Percentiles rank a stretch among this genome's conserved stretches.
These are phyloP conservation scores for Limnephilus lunatus DNA, from an alignment of 2,888 invertebrate species.

Conservation along the genomic window DNA sequence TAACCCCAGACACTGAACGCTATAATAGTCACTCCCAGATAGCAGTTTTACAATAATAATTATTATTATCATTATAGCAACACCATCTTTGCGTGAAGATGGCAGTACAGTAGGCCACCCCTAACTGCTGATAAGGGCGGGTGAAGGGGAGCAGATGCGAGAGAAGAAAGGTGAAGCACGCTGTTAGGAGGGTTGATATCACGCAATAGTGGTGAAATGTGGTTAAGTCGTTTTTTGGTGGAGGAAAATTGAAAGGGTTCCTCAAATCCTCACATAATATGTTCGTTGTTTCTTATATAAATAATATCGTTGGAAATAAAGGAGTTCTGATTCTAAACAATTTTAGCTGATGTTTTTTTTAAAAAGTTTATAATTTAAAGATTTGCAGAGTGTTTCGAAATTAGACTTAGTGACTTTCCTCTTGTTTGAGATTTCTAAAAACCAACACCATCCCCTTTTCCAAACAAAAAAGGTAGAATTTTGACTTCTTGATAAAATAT, in stretches of 20 bases:
- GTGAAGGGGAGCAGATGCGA: not conserved
- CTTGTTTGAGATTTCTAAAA: too few relatives aligned
- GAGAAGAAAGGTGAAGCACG: not conserved
- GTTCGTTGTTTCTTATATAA: not conserved
- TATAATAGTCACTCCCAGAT: conserved; percentile 16
- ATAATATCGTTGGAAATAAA: not conserved
- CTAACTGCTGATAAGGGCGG: conserved; percentile 16
- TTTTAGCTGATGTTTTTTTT: too few relatives aligned
- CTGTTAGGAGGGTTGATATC: not conserved
- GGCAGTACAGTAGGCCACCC: not conserved
- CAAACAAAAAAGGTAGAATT: too few relatives aligned
- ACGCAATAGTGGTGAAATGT: conserved; percentile 17
- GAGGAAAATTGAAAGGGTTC: not conserved
- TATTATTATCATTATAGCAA: not conserved
- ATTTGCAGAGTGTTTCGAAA: too few relatives aligned
- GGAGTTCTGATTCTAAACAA: not conserved
- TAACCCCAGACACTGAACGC: not conserved
- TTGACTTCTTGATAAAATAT: too few relatives aligned
- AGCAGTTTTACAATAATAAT: not conserved
- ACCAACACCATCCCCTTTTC: too few relatives aligned
- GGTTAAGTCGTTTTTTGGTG: not conserved
- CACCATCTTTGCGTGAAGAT: conserved; percentile 3
- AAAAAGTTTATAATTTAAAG: too few relatives aligned
- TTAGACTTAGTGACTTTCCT: too few relatives aligned
- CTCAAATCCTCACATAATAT: not conserved